Evolutionary conservation across 2,797 vertebrate genomes (phyloP).

Genomic region (Diplodus puntazzo): DNA sequence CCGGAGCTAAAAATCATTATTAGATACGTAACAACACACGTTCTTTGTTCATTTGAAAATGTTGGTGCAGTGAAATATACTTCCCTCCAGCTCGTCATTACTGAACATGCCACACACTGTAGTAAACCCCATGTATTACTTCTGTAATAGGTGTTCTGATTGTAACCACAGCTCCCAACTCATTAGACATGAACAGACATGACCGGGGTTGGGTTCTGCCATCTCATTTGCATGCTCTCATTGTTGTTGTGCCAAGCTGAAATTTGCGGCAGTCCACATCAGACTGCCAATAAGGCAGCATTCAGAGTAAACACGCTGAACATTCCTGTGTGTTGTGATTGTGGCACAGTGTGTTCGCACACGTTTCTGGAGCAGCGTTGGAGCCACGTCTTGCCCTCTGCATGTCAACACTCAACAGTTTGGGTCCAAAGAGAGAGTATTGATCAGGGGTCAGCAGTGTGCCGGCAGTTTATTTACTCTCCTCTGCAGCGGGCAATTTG

Average conservation of each 20-base stretch:
- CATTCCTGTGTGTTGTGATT: slow-evolving; percentile 68
- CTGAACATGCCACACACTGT: slow-evolving; percentile 51
- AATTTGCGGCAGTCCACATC: slow-evolving; percentile 49
- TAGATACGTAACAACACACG: slow-evolving; percentile 16
- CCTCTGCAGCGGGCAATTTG: slow-evolving; percentile 76
- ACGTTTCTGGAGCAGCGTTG: slow-evolving; percentile 16
- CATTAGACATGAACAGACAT: slow-evolving; percentile 54
- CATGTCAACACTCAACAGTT: slow-evolving; percentile 34
- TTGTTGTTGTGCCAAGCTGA: slow-evolving; percentile 59
- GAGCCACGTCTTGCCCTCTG: slow-evolving; percentile 8
- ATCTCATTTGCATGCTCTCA: slow-evolving; percentile 68
- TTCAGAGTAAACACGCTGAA: slow-evolving; percentile 50
- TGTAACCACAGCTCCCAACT: slow-evolving; percentile 65
- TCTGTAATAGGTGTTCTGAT: slow-evolving; percentile 64
- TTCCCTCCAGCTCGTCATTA: slow-evolving; percentile 59
- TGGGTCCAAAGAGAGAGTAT: slow-evolving; percentile 58
- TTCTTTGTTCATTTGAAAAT: slow-evolving; percentile 25
- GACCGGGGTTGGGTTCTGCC: slow-evolving; percentile 22
- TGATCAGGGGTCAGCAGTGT: slow-evolving; percentile 59
- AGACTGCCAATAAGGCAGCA: slow-evolving; percentile 38
- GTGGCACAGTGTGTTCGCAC: slow-evolving; percentile 59
- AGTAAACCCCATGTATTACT: slow-evolving; percentile 57
- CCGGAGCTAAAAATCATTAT: slow-evolving; percentile 20
- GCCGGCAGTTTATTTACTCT: slow-evolving; percentile 83
- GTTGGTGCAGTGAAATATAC: slow-evolving; percentile 22